phyloP scores from a whole-genome alignment of 2,888 invertebrate genomes.

The Eutolmus rufibarbis region DNA sequence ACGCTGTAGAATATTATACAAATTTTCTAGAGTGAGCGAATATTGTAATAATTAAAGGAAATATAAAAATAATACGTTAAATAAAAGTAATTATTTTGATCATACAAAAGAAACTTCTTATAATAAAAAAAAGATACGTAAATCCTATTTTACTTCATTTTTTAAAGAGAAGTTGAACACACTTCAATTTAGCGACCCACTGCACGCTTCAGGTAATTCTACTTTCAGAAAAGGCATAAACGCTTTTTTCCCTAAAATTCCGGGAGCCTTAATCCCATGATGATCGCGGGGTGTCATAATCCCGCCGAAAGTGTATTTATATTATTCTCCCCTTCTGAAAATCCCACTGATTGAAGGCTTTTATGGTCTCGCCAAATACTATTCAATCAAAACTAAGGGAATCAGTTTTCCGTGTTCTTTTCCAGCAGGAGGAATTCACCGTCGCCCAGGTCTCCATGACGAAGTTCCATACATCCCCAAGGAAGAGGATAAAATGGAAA shows the following conservation, averaged over 20 bases:
- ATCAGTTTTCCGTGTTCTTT: constrained; percentile 10
- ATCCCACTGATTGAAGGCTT: constrained; percentile 34
- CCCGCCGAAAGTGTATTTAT: constrained; percentile 20
- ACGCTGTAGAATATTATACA: too few species aligned
- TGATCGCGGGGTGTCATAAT: constrained; percentile 30
- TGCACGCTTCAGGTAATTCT: neutral
- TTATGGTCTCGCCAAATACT: constrained; percentile 25
- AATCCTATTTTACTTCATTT: too few species aligned
- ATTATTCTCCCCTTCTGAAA: neutral
- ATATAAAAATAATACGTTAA: too few species aligned
- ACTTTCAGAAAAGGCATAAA: neutral
- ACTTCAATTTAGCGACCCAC: neutral
- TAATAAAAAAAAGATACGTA: too few species aligned
- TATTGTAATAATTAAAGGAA: too few species aligned
- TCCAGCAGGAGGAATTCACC: neutral
- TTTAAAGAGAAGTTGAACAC: too few species aligned
- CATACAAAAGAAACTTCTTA: too few species aligned
- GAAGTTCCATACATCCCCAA: constrained; percentile 22
- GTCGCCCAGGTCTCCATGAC: constrained; percentile 5
- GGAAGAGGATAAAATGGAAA: neutral
- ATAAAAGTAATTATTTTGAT: too few species aligned
- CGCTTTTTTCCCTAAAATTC: neutral
- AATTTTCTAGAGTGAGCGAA: too few species aligned
- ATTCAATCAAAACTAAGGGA: constrained; percentile 32
- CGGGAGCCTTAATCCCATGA: neutral